A percentile compares a stretch with the other conserved stretches of the same genome.
Conservation (phyloP, 2,113 vertebrate genomes). For the Pelmatolapia mariae region DNA sequence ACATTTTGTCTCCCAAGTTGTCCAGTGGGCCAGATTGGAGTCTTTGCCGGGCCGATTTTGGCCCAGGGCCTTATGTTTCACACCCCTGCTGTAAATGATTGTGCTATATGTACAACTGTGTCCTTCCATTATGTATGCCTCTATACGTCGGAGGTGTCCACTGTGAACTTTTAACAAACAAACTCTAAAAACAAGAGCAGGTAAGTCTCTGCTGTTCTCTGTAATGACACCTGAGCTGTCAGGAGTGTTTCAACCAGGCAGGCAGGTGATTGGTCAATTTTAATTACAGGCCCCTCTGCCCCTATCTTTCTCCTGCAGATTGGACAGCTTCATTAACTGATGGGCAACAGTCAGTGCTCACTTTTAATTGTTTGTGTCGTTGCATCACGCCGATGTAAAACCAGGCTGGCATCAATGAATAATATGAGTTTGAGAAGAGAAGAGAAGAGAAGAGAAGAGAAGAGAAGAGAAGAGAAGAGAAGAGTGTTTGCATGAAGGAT, state of each 20-base stretch:
- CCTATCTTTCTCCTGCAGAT: constrained; percentile 9
- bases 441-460: no score
- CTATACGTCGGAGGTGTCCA: accelerated
- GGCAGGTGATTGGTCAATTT: constrained; percentile 26
- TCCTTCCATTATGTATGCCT: not conserved
- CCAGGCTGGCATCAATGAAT: not conserved
- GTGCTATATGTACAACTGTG: not conserved
- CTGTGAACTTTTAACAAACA: not conserved
- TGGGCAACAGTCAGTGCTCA: not conserved
- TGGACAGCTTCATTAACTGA: constrained; percentile 10
- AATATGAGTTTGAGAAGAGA: not conserved
- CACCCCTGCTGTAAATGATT: not conserved
- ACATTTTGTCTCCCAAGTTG: not conserved
- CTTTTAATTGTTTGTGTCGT: not conserved
- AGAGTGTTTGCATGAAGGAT: constrained; percentile 1
- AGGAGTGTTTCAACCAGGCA: not conserved
- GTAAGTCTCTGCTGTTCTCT: no score
- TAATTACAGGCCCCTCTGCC: constrained; percentile 11
- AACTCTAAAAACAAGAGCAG: no score
- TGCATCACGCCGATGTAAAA: not conserved
- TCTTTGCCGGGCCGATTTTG: not conserved
- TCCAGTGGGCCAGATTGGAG: not conserved
- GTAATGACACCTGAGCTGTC: not conserved
- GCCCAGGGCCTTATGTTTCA: not conserved
- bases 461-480: no score